Conservation (phyloP, 2,113 vertebrate genomes). For the Lucifuga dentata region DNA sequence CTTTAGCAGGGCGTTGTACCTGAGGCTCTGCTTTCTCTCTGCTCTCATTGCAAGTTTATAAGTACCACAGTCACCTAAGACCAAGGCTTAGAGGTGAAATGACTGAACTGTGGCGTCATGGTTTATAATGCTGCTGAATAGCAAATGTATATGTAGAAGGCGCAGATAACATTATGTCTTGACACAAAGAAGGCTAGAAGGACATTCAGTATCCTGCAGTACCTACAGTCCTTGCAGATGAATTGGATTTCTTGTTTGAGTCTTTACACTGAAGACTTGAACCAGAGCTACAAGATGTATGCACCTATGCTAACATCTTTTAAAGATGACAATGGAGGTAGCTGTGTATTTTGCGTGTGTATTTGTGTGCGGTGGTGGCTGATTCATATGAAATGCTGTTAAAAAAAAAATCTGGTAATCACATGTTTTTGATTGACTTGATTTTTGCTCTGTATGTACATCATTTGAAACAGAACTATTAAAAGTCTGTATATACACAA, state of each 20-base stretch:
- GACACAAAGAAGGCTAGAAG: slow-evolving; percentile 16
- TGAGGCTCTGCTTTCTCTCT: slow-evolving; percentile 29
- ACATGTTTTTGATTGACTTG: slow-evolving; percentile 61
- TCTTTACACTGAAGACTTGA: slow-evolving; percentile 46
- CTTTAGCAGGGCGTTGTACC: slow-evolving; percentile 22
- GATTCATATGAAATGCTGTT: slow-evolving; percentile 54
- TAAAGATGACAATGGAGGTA: slow-evolving; percentile 29
- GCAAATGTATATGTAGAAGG: slow-evolving; percentile 23
- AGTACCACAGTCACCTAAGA: slow-evolving; percentile 40
- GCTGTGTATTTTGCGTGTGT: slow-evolving; percentile 44
- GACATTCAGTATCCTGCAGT: slow-evolving; percentile 3
- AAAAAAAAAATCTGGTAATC: slow-evolving; percentile 45
- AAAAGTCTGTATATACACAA: slow-evolving; percentile 70
- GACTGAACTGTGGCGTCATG: slow-evolving; percentile 12
- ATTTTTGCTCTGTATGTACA: slow-evolving; percentile 66
- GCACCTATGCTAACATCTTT: slow-evolving; percentile 30
- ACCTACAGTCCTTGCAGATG: slow-evolving; percentile 24
- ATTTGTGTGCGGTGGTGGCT: slow-evolving; percentile 39
- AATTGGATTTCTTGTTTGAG: slow-evolving; percentile 43
- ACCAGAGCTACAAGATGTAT: slow-evolving; percentile 35
- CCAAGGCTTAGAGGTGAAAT: slow-evolving; percentile 59
- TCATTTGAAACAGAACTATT: slow-evolving; percentile 71
- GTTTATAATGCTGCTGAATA: slow-evolving; percentile 39
- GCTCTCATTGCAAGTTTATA: slow-evolving; percentile 29
- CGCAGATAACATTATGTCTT: slow-evolving; percentile 1